Evolutionary conservation across 1,140 invertebrate species (phyloP).

Genomic region (Ceratina australensis): DNA sequence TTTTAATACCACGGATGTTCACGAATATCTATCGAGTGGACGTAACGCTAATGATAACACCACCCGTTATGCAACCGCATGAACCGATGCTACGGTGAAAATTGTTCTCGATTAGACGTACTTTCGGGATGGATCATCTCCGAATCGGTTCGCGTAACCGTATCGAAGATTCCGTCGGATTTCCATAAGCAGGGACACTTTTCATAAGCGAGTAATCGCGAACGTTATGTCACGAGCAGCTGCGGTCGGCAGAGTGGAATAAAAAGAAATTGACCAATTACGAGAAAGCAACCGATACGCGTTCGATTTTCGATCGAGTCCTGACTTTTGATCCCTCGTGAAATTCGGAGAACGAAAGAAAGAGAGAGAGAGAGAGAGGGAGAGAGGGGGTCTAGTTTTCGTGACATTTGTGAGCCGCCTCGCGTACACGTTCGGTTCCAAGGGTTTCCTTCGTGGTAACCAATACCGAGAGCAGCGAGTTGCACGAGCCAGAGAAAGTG

Average conservation of each 20-base stretch:
- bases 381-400: conserved; percentile 33
- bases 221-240: conserved; percentile 33
- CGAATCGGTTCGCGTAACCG: no score
- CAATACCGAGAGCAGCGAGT: conserved; percentile 46
- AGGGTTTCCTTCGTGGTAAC: conserved; percentile 19
- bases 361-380: no score
- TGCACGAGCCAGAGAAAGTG: conserved; percentile 70
- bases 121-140: no score
- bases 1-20: neutral
- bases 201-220: neutral
- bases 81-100: no score
- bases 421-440: conserved; percentile 44
- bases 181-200: no score
- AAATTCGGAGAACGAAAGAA: no score
- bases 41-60: no score
- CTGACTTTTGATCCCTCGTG: no score
- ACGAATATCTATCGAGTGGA: no score
- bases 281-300: conserved; percentile 8
- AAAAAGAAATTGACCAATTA: conserved; percentile 16
- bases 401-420: conserved; percentile 65
- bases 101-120: no score
- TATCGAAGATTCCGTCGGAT: neutral
- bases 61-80: no score
- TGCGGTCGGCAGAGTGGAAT: neutral
- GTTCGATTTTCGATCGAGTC: no score